Conservation (phyloP, 2,888 invertebrate species). For the Oxystoma pomonae region DNA sequence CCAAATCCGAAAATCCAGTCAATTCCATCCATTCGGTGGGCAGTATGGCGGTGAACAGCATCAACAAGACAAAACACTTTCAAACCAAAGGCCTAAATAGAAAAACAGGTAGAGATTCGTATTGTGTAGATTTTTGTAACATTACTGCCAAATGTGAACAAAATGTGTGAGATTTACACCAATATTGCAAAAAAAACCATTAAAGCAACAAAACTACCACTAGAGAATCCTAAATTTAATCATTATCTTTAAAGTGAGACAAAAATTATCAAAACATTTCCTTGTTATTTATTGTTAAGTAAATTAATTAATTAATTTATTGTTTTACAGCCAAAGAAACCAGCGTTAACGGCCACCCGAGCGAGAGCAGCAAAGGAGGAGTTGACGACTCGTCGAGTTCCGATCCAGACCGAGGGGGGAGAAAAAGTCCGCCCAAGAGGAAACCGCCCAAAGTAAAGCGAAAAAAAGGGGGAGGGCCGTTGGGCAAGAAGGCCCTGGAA, state of each 20-base stretch:
- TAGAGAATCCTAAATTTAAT: too few species aligned
- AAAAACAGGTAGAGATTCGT: slow-evolving; percentile 20
- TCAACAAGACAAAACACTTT: slow-evolving; percentile 51
- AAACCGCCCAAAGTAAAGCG: slow-evolving; percentile 61
- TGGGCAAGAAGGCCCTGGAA: slow-evolving; percentile 50
- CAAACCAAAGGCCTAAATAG: slow-evolving; percentile 34
- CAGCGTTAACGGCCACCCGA: slow-evolving; percentile 22
- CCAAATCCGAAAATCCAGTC: slow-evolving; percentile 46
- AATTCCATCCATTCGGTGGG: slow-evolving; percentile 57
- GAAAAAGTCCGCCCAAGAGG: slow-evolving; percentile 56
- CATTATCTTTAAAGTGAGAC: too few species aligned
- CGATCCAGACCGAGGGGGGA: slow-evolving; percentile 51
- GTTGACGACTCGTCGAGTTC: slow-evolving; percentile 65
- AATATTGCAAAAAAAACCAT: too few species aligned
- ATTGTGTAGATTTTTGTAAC: too few species aligned
- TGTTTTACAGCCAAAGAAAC: slow-evolving; percentile 4
- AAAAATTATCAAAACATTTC: too few species aligned
- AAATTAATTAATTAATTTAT: background rate
- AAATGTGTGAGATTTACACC: too few species aligned
- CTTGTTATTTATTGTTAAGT: too few species aligned
- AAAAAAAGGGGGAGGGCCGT: slow-evolving; percentile 55
- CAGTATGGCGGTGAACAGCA: slow-evolving; percentile 63
- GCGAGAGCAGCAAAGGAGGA: slow-evolving; percentile 12
- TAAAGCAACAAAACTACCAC: too few species aligned
- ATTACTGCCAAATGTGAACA: too few species aligned